Percentiles rank a stretch among this genome's conserved stretches.
Conservation (phyloP, 2,797 vertebrate species). For the Ammospiza maritima region DNA sequence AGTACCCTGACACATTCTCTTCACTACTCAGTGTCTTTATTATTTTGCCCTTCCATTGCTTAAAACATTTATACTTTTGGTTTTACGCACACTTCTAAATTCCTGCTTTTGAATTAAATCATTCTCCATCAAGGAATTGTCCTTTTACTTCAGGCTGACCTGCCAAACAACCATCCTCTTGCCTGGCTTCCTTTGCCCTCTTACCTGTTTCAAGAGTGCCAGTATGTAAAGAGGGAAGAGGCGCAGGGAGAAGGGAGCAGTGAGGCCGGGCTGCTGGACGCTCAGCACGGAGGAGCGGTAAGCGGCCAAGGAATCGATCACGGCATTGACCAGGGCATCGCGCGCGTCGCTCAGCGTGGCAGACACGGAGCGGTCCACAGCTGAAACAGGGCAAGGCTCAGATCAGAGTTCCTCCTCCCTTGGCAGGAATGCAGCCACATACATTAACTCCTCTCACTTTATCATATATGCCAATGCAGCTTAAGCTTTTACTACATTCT, state of each 20-base stretch:
- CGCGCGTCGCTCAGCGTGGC: conserved; percentile 91
- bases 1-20: background rate
- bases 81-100: background rate
- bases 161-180: background rate
- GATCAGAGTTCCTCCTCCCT: background rate
- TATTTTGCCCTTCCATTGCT: background rate
- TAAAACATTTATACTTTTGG: background rate
- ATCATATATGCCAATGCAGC: fast-evolving
- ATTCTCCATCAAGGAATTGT: background rate
- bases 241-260: conserved; percentile 86
- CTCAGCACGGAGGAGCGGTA: conserved; percentile 88
- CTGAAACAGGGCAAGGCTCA: conserved; percentile 47
- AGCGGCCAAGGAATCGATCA: conserved; percentile 89
- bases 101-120: background rate
- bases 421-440: background rate
- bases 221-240: conserved; percentile 92
- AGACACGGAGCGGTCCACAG: conserved; percentile 90
- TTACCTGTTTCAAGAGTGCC: conserved; percentile 94
- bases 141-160: background rate
- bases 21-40: background rate
- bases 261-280: conserved; percentile 91
- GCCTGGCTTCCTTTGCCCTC: background rate
- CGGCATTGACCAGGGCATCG: conserved; percentile 93
- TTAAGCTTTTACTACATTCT: background rate
- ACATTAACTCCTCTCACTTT: background rate